Evolutionary conservation across 2,113 vertebrate species (phyloP), one percentile per base, ranked within the genome.

Genomic region (zebrafish (Danio rerio)): DNA sequence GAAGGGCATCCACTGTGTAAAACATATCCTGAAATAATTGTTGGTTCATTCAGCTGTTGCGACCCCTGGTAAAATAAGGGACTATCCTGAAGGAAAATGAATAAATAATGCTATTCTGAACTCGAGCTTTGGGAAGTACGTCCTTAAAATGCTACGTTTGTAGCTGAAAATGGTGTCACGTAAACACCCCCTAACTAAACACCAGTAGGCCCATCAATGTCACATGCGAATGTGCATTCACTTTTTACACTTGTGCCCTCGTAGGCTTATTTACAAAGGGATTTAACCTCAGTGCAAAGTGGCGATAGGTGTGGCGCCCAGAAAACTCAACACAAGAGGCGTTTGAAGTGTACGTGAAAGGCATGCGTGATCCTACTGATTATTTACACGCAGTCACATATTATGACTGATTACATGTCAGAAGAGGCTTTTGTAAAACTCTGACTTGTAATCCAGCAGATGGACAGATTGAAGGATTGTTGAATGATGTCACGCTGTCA

Each of bases 221-320:
- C 31, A 31, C 31, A 31, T 31, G 31, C 31, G 1, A 31, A 31
- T 31, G 31, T 3, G 31, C 31, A 31, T 31, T 31, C 31, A 31
- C 31, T 31, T 65, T 63, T 5, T 42, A 65, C 65, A 68, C 15
- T 68, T 68, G 15, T 58, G 71, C 73, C 18, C 18, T 61, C 62
- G 62, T 56, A 59, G 74, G 50, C 0, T 31, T 82, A 47, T 85
- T 85, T 85, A 72, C 81, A 10, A 45, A 83, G 3, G 70, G 76
- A 83, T 86, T 66, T 45, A 59, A 82, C 47, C 13, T 52, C 55
- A 10, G 65, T 65, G 79, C 66, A 71, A 65, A 55, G 71, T 75
- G 63, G 12, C 55, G 7, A 78, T 16, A 20, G 77, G 77, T 58
- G 85, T 75, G 83, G 63, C 79, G 62, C 49, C 63, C 12, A 15